Percentiles rank a stretch among this genome's conserved stretches.
phyloP scores from a whole-genome alignment of 2,888 invertebrate species.

The Drosophila picticornis region DNA sequence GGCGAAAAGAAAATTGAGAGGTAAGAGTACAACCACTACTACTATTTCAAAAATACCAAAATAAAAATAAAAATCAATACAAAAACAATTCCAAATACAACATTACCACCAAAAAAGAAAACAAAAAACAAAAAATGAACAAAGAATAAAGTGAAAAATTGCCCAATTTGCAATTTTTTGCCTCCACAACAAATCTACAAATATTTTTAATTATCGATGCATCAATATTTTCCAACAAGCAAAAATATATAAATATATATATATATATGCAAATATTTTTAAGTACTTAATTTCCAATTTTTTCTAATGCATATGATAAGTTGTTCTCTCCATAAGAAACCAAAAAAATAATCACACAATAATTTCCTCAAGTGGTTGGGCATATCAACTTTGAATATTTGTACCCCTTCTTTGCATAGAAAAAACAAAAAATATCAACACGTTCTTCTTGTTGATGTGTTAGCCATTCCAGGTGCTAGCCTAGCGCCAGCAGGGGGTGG shows the following conservation, averaged over 20 bases:
- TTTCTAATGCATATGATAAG: conserved; percentile 48
- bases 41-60: conserved; percentile 48
- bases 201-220: conserved; percentile 57
- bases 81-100: conserved; percentile 55
- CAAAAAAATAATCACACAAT: conserved; percentile 22
- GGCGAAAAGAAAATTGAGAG: conserved; percentile 86
- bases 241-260: conserved; percentile 6
- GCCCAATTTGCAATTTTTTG: conserved; percentile 52
- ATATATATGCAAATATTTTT: conserved; percentile 41
- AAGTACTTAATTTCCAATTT: conserved; percentile 56
- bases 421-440: conserved; percentile 4
- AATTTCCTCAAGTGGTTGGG: conserved; percentile 31
- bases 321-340: conserved; percentile 27
- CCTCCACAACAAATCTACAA: conserved; percentile 62
- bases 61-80: conserved; percentile 49
- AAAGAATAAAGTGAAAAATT: conserved; percentile 30
- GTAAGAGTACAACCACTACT: conserved; percentile 82
- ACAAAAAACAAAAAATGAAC: too few relatives aligned
- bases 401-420: conserved; percentile 40
- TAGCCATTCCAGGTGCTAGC: conserved; percentile 33
- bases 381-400: conserved; percentile 9
- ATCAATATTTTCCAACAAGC: conserved; percentile 26
- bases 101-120: conserved; percentile 30
- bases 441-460: conserved; percentile 36
- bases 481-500: conserved; percentile 11